Conservation (phyloP, 1,140 invertebrate species). For the Sinonovacula constricta region DNA sequence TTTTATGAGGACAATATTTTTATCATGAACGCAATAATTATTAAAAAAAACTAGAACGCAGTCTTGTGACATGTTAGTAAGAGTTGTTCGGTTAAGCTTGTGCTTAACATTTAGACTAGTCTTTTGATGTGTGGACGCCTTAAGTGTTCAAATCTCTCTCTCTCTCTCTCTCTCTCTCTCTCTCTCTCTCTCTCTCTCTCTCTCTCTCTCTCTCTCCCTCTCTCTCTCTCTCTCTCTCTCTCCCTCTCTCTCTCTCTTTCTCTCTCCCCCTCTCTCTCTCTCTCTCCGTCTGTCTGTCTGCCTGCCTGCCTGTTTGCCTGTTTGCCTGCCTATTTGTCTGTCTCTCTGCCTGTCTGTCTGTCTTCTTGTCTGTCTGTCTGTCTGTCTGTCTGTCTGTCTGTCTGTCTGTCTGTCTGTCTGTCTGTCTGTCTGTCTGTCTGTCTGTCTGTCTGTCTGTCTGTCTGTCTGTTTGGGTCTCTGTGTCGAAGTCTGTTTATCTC, state of each 20-base stretch:
- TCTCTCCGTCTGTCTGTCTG: too few relatives aligned
- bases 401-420: constrained; percentile 49
- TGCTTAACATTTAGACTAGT: too few relatives aligned
- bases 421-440: constrained; percentile 16
- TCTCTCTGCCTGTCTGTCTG: too few relatives aligned
- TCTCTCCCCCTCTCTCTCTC: constrained; percentile 51
- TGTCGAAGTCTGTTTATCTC: constrained; percentile 47
- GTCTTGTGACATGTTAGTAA: too few relatives aligned
- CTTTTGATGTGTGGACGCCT: constrained; percentile 1
- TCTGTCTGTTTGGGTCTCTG: constrained; percentile 42
- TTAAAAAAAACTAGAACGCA: too few relatives aligned
- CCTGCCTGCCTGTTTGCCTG: too few relatives aligned
- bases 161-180: constrained; percentile 41
- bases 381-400: constrained; percentile 56
- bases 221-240: constrained; percentile 43
- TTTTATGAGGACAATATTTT: too few relatives aligned
- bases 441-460: constrained; percentile 46
- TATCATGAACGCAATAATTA: too few relatives aligned
- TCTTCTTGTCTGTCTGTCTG: constrained; percentile 54
- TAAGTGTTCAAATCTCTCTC: not conserved
- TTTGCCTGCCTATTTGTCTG: too few relatives aligned
- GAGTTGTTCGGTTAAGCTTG: too few relatives aligned
- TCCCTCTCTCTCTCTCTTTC: constrained; percentile 38
- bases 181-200: constrained; percentile 37
- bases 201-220: constrained; percentile 40